Base-by-base conservation (phyloP, 2,888 invertebrate genomes). In the Notocelia uddmanniana region DNA sequence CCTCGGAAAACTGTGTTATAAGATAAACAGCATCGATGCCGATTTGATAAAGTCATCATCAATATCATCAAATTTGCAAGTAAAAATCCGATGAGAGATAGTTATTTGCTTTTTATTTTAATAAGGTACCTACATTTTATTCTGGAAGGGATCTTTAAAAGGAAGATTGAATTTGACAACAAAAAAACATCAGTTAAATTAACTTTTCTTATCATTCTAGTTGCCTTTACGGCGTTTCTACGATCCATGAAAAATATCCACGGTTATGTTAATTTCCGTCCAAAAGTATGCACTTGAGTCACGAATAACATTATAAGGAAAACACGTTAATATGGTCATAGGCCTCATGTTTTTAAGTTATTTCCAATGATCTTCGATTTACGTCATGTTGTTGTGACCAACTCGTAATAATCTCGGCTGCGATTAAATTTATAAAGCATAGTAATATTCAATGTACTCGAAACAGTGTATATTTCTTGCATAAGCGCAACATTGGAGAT, bases 351-450 rank as follows among this genome's bases (percentile, higher is more conserved):
- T 48, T 60, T 18, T 18, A 31, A 50, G 9, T 18, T n/a, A 64
- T 41, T 50, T 58, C 64, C 41, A 52, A 63, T 69, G 58, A 70
- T 70, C 50, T 58, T 58, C 58, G 31, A 64, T 64, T 57, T 64
- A 64, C 64, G 64, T 70, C 70, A 70, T 64, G 41, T 52, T 70
- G 37, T 70, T 64, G 41, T 23, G 19, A 9, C 45, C n/a, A 62
- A 68, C 23, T 6, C 8, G 2, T n/a, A 23, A 48, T 19, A 21
- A 57, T 21, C 41, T 13, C 48, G 62, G 9, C 19, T 18, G 15
- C 2, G 64, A 19, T 18, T 50, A 2, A 18, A 50, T 18, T 50
- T 50, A 19, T 50, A 50, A 19, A 0, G 9, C 18, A 2, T 8
- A 10, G 19, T 50, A 50, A 5, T 52, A 52, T 23, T 52, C 0